Base-by-base conservation (phyloP, 35 echinoderm and acorn worm species). In the Apostichopus californicus region DNA sequence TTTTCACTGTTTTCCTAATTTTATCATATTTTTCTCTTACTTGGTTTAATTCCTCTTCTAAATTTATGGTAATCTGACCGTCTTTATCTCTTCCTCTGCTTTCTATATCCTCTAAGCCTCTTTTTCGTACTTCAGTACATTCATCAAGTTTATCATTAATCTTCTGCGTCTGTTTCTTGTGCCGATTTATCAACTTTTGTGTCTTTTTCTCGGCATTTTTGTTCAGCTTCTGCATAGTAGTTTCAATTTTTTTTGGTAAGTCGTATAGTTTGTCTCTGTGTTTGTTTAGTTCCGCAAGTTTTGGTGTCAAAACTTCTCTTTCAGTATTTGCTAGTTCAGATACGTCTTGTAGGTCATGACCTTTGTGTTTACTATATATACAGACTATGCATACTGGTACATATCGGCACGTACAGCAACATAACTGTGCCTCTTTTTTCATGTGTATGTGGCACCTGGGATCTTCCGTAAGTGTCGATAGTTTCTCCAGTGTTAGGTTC, bases 351-450 rank as follows among this genome's bases (percentile, higher is more conserved):
- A 91, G 5, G 13, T 57, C 13, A 52, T 91, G 89, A 25, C 89
- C 89, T 59, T 91, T 77, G 73, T 91, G 89, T 56, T 79, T 18
- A n/a, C 52, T 66, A 18, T 57, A n/a, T 14, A 28, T 78, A 79
- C 89, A 91, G 3, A 52, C 26, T 17, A 79, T 23, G 56, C 89
- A 91, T 11, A 91, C 57, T 58, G 71, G 89, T 57, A 22, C 12
- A 46, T 78, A 57, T n/a, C 54, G 46, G n/a, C 89, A 91, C 5
- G 89, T 91, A 10, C 58, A 10, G n/a, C 89, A 91, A 66, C 58
- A 78, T 9, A 91, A 54, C 8, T 79, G 9, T 13, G 55, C 12
- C 0, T 57, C 2, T 15, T 78, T 18, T 10, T 90, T 54, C 0
- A 10, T 15, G 55, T 91, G 89, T 3, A 5, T 56, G 9, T 21